Conservation (phyloP, 2,888 invertebrate species). For the Conistra vaccinii region DNA sequence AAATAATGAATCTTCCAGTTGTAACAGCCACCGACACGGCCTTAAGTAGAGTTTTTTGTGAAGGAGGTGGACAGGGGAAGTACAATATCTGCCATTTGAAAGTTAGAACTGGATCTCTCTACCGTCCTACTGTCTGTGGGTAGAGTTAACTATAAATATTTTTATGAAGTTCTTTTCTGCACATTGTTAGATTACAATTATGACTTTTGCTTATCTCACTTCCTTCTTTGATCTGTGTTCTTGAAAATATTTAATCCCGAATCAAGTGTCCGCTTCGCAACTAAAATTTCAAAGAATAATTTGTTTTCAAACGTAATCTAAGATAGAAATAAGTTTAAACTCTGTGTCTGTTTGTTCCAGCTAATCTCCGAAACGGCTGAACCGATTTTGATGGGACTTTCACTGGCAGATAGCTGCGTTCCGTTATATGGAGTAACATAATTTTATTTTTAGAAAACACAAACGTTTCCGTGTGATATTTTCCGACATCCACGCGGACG, state of each 20-base stretch:
- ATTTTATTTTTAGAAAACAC: too few relatives aligned
- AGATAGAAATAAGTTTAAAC: slow-evolving; percentile 47
- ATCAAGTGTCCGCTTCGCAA: slow-evolving; percentile 31
- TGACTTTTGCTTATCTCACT: background rate
- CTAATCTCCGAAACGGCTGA: too few relatives aligned
- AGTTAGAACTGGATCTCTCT: background rate
- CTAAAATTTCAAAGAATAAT: slow-evolving; percentile 44
- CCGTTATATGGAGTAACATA: too few relatives aligned
- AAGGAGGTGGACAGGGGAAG: background rate
- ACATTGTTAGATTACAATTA: too few relatives aligned
- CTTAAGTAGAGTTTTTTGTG: background rate
- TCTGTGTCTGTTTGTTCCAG: slow-evolving; percentile 16
- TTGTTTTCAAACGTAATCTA: slow-evolving; percentile 44
- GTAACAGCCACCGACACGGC: background rate
- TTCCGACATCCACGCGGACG: too few relatives aligned
- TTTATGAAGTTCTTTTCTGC: background rate
- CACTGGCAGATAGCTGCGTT: too few relatives aligned
- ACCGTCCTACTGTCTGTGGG: background rate
- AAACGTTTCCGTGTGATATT: too few relatives aligned
- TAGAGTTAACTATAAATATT: background rate
- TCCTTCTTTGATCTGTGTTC: background rate
- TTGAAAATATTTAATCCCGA: slow-evolving; percentile 44
- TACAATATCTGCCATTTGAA: background rate
- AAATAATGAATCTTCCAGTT: too few relatives aligned
- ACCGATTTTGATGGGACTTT: too few relatives aligned